Base-by-base conservation (phyloP, 2,113 vertebrate species). In the Edolisoma coerulescens region DNA sequence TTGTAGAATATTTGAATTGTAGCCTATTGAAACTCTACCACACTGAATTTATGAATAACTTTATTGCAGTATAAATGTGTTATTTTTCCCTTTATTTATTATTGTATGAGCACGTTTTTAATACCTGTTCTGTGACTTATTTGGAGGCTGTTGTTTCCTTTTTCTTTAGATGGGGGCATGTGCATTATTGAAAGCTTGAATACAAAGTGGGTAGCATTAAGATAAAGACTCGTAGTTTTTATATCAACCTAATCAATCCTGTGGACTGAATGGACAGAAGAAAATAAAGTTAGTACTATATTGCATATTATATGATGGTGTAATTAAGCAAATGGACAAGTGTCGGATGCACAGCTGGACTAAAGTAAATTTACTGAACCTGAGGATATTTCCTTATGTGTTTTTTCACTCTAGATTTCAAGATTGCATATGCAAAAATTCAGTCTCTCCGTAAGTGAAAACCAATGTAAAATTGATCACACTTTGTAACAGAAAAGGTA, bases 1-100 rank as follows among this genome's bases (percentile, higher is more conserved):
- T 96, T 95, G 68, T 80, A 73, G 85, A 96, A 90, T 92, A 96
- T 89, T 93, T 97, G 91, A 96, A 88, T 69, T 84, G 61, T 64
- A 96, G 91, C 89, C 95, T 94, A n/a, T 81, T 90, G 88, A 94
- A 95, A 95, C 81, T 67, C 64, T 84, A 78, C 76, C 26, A 10
- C 44, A 13, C 69, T 71, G 83, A 82, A 69, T 96, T 84, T 82
- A 53, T 88, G 85, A 92, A 92, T 97, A 93, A 84, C 92, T 96
- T 89, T 87, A 84, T 92, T 95, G 45, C 73, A 61, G 49, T 60
- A 92, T 81, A 89, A 95, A 88, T 82, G 57, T 82, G 80, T 63
- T 96, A 81, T 90, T 88, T 94, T 95, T 18, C 44, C 73, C 49
- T 89, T 90, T 93, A 67, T 89, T 96, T 95, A 77, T 90, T 77